phyloP scores from a whole-genome alignment of 2,113 vertebrate species.

The Amazona vittata region DNA sequence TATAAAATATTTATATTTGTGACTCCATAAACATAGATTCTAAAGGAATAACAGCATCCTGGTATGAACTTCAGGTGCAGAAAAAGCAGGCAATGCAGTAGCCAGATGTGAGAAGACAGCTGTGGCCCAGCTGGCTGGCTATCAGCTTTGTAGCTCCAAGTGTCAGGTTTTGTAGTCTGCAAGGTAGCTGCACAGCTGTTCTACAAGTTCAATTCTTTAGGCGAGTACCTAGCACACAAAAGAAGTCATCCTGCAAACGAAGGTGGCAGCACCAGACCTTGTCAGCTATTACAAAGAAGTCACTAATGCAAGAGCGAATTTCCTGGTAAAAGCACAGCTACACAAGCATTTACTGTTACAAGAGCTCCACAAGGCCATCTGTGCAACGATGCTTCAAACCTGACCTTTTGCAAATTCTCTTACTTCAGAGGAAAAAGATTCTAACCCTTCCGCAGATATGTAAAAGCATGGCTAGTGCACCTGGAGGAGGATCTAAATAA shows the following conservation, averaged over 20 bases:
- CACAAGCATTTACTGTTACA: background rate
- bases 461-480: rapidly evolving
- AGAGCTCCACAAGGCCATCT: background rate
- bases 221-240: background rate
- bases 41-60: background rate
- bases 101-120: background rate
- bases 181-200: background rate
- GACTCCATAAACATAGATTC: background rate
- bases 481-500: background rate
- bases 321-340: background rate
- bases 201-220: background rate
- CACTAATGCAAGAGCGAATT: background rate
- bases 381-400: background rate
- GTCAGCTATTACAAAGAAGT: background rate
- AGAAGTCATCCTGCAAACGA: background rate
- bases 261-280: background rate
- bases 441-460: background rate
- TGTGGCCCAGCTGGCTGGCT: background rate
- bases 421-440: background rate
- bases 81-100: background rate
- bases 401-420: background rate
- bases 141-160: background rate
- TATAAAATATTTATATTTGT: background rate
- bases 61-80: background rate
- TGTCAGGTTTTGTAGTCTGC: background rate